Base-by-base conservation (phyloP, 2,113 vertebrate genomes). In the Gadus chalcogrammus region DNA sequence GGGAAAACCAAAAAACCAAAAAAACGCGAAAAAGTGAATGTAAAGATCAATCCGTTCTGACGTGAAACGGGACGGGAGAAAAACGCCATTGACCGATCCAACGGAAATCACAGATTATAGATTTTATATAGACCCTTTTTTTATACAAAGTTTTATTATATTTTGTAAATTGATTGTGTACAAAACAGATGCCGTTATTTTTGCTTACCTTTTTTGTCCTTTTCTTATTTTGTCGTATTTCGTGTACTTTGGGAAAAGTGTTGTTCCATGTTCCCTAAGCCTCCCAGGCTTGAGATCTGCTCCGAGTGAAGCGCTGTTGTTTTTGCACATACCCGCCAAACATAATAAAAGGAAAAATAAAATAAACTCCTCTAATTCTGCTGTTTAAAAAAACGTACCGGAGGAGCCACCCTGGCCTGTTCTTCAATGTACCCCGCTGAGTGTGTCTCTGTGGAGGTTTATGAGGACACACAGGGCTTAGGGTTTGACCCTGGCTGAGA, bases 81-180 rank as follows among this genome's bases (percentile, higher is more conserved):
- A 42, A 42, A 11, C 53, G 16, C 13, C 53, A 15, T 56, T 4
- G 53, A 56, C 53, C 2, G 53, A 56, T 56, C 53, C 53, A 24
- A 15, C 53, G 53, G 8, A 13, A 15, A 56, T 56, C 15, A 56
- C 38, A 42, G 38, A 42, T 42, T 56, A 4, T 56, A 74, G 64
- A 60, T 63, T 81, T 66, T 56, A 16, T 56, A 74, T 68, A 60
- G 53, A 81, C 65, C 76, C 79, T 48, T 91, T 92, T 92, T 93
- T 94, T 95, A 92, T 95, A 91, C 74, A 90, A 88, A 90, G 85
- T 87, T 88, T 11, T 91, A 86, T 84, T 91, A 89, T 93, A 93
- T 94, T 93, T 92, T 95, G 93, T 96, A 95, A 96, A 92, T 93
- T 89, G 93, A 96, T 88, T 89, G 74, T 94, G 92, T 95, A 94